phyloP scores from a whole-genome alignment of 1,140 invertebrate species.

The Calliphora vicina region DNA sequence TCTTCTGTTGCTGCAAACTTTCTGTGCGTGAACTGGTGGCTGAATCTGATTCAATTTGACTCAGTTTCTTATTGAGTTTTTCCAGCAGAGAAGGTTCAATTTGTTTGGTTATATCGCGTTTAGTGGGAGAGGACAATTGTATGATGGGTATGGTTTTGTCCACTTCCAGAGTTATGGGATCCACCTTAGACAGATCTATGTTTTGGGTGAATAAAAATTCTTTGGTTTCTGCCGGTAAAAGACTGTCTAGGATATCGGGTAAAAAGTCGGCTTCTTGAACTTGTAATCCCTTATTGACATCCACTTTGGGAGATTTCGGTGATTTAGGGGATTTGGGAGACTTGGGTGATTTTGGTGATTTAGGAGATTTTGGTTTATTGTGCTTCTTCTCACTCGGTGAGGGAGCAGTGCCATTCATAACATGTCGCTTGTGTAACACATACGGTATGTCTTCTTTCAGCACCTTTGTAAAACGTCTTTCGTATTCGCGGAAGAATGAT shows the following conservation, averaged over 20 bases:
- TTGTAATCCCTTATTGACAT: constrained; percentile 46
- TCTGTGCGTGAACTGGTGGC: constrained; percentile 74
- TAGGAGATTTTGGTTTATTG: constrained; percentile 67
- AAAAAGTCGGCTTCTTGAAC: constrained; percentile 50
- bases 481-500: constrained; percentile 70
- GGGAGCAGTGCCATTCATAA: constrained; percentile 82
- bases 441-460: constrained; percentile 77
- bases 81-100: constrained; percentile 73
- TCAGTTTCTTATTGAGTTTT: constrained; percentile 74
- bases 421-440: constrained; percentile 80
- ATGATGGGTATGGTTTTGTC: constrained; percentile 70
- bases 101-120: constrained; percentile 70
- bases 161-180: constrained; percentile 73
- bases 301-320: constrained; percentile 58
- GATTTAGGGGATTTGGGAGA: constrained; percentile 68
- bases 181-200: constrained; percentile 74
- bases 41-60: constrained; percentile 76
- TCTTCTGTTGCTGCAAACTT: constrained; percentile 69
- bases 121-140: constrained; percentile 72
- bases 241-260: constrained; percentile 59
- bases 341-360: constrained; percentile 69
- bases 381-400: constrained; percentile 66
- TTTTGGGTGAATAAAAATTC: constrained; percentile 76
- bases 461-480: constrained; percentile 62
- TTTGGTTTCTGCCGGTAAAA: constrained; percentile 59